phyloP scores from a whole-genome alignment of 2,113 vertebrate genomes.

The Neolamprologus kungweensis region DNA sequence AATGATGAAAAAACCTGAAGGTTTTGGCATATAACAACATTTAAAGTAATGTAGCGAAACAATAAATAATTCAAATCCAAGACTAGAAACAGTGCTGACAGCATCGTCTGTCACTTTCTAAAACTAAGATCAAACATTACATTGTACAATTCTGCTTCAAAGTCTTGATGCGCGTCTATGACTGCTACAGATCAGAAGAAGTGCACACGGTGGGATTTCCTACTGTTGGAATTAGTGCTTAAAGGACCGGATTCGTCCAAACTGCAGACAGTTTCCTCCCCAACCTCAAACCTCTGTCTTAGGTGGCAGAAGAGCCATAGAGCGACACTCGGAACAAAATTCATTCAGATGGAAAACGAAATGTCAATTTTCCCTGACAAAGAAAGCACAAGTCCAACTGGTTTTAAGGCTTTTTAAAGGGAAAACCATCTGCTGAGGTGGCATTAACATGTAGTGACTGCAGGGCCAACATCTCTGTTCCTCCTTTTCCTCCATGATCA shows the following conservation, averaged over 20 bases:
- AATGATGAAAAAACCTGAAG: neutral
- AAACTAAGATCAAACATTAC: neutral
- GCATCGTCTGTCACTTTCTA: neutral
- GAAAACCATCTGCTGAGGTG: neutral
- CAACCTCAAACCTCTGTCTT: neutral
- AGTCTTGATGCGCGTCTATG: neutral
- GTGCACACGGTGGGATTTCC: neutral
- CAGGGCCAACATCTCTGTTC: neutral
- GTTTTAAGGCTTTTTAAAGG: neutral
- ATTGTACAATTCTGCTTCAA: neutral
- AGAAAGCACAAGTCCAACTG: neutral
- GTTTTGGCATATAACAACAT: neutral
- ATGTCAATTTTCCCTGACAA: neutral
- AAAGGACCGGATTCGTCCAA: neutral
- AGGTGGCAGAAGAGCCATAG: accelerated
- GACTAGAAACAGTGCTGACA: neutral
- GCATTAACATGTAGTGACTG: neutral
- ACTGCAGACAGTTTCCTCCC: neutral
- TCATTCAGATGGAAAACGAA: neutral
- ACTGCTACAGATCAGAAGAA: neutral
- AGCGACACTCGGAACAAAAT: accelerated
- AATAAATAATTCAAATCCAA: neutral
- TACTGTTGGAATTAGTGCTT: neutral
- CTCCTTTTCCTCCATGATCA: neutral
- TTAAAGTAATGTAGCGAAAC: accelerated